Percentiles rank a stretch among this genome's conserved stretches.
Conservation (phyloP, 2,888 invertebrate species). For the Gibbula magus region DNA sequence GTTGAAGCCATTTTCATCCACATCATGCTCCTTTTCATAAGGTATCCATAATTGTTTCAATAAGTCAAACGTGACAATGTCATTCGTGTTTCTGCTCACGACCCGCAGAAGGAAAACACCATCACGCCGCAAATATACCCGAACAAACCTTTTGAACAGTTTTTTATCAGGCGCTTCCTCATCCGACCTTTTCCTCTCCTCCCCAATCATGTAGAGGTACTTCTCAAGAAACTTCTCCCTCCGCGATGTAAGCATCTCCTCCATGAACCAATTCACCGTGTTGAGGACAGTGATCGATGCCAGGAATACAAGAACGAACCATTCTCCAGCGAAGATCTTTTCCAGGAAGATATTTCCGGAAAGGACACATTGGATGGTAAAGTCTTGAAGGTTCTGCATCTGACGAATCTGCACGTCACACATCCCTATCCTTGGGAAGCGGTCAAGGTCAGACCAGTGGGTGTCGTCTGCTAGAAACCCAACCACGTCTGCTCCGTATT, state of each 20-base stretch:
- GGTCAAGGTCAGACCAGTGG: conserved; percentile 50
- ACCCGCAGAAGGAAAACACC: neutral
- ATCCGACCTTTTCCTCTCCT: conserved; percentile 46
- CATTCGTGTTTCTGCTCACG: neutral
- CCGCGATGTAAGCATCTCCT: neutral
- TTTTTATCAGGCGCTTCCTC: conserved; percentile 32
- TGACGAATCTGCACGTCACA: conserved; percentile 62
- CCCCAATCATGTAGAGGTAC: neutral
- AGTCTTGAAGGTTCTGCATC: conserved; percentile 58
- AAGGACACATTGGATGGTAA: conserved; percentile 59
- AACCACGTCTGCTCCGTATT: conserved; percentile 55
- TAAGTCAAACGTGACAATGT: neutral
- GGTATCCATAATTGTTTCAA: neutral
- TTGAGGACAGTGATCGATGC: conserved; percentile 42
- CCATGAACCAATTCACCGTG: neutral
- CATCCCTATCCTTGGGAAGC: conserved; percentile 57
- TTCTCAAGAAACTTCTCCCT: conserved; percentile 7
- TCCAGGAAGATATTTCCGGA: conserved; percentile 63
- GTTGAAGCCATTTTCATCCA: too few relatives aligned
- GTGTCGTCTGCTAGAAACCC: conserved; percentile 43
- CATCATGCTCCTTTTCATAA: neutral
- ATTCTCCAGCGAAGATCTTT: conserved; percentile 59
- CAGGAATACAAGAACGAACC: conserved; percentile 61
- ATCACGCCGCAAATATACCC: neutral
- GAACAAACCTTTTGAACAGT: conserved; percentile 43